phyloP scores from a whole-genome alignment of 2,888 invertebrate species.

The Prenolepis imparis region DNA sequence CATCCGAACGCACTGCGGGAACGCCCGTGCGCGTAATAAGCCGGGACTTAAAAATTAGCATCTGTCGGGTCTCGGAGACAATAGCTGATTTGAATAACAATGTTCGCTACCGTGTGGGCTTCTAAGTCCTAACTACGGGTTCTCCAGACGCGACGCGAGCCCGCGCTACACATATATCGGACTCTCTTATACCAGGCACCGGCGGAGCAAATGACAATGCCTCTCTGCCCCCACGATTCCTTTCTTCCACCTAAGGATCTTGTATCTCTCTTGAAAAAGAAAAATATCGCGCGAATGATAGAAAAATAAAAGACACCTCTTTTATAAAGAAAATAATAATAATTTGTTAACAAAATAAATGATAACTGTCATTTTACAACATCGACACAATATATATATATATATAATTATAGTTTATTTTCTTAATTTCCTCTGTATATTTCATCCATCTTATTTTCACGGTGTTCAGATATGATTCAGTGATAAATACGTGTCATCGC shows the following conservation, averaged over 20 bases:
- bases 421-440: neutral
- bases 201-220: constrained; percentile 65
- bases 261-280: constrained; percentile 36
- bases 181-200: constrained; percentile 30
- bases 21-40: constrained; percentile 83
- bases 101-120: constrained; percentile 86
- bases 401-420: constrained; percentile 12
- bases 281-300: constrained; percentile 25
- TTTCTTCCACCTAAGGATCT: constrained; percentile 66
- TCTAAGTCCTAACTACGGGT: constrained; percentile 82
- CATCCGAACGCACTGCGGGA: constrained; percentile 83
- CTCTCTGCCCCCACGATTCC: constrained; percentile 70
- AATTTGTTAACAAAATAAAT: constrained; percentile 32
- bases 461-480: neutral
- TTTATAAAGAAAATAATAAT: constrained; percentile 1
- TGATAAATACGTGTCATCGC: neutral
- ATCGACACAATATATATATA: neutral
- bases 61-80: constrained; percentile 81
- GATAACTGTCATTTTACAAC: neutral
- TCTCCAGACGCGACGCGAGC: constrained; percentile 74
- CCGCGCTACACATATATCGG: constrained; percentile 62
- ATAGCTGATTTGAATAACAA: constrained; percentile 86
- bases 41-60: constrained; percentile 84
- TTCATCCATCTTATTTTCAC: neutral
- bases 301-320: constrained; percentile 11